phyloP scores from a whole-genome alignment of 2,797 vertebrate genomes.

The Macrochelys suwanniensis region DNA sequence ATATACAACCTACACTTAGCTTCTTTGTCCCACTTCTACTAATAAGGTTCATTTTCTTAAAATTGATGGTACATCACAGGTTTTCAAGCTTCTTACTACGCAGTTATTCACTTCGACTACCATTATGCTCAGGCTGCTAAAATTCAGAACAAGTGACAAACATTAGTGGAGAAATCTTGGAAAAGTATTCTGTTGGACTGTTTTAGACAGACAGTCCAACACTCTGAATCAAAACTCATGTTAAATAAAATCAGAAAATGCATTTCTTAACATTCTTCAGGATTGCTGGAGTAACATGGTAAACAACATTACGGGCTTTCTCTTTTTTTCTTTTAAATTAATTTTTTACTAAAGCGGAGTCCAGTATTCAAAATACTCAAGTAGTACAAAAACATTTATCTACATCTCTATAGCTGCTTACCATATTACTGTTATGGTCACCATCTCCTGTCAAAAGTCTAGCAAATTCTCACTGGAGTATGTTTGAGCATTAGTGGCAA shows the following conservation, averaged over 20 bases:
- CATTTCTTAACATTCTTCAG: neutral
- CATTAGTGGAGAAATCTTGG: neutral
- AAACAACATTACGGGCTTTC: neutral
- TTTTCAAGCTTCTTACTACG: constrained; percentile 26
- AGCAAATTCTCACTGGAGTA: constrained; percentile 7
- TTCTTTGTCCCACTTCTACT: neutral
- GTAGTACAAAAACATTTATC: neutral
- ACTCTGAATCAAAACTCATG: neutral
- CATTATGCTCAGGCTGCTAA: neutral
- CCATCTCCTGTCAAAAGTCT: neutral
- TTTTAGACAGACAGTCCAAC: neutral
- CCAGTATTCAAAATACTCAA: neutral
- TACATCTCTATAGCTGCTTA: neutral
- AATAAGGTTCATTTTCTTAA: constrained; percentile 69
- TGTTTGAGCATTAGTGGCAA: neutral
- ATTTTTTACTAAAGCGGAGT: neutral
- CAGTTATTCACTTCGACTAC: neutral
- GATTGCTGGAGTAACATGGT: neutral
- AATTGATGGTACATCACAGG: constrained; percentile 28
- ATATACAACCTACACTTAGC: neutral
- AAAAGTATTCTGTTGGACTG: neutral
- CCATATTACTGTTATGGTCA: neutral
- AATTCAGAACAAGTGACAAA: constrained; percentile 21
- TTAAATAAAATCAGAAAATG: neutral
- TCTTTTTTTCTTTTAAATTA: neutral